A percentile compares a stretch with the other conserved stretches of the same genome.
phyloP scores from a whole-genome alignment of 1,140 invertebrate genomes.

The Neotoxoptera formosana region DNA sequence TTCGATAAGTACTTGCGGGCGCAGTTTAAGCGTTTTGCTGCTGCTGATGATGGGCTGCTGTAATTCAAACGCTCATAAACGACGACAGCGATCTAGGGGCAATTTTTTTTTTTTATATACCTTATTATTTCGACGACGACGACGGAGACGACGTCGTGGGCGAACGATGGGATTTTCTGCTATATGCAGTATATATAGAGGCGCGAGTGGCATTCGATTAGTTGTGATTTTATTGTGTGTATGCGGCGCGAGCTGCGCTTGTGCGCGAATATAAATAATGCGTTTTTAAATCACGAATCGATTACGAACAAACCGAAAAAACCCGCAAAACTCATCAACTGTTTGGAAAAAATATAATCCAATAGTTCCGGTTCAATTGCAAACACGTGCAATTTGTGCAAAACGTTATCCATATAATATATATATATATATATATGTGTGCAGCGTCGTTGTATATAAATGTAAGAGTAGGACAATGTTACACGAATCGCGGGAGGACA shows the following conservation, averaged over 20 bases:
- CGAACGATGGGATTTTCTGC: too few species aligned
- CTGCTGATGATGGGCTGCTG: not conserved
- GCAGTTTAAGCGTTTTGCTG: not conserved
- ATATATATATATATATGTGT: not conserved
- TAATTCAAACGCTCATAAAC: not conserved
- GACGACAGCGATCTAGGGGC: not conserved
- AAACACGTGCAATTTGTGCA: not conserved
- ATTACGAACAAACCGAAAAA: slow-evolving; percentile 1
- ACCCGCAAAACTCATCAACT: slow-evolving; percentile 5
- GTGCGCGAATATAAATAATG: not conserved
- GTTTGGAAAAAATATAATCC: not conserved
- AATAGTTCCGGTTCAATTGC: slow-evolving; percentile 2
- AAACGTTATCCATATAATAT: not conserved
- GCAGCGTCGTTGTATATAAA: not conserved
- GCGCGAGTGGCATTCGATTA: not conserved
- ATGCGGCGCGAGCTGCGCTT: not conserved
- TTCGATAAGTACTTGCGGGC: not conserved
- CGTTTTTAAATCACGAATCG: slow-evolving; percentile 11
- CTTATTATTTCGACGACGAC: not conserved
- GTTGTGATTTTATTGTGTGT: not conserved
- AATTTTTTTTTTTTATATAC: not conserved
- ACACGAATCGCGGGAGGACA: not conserved
- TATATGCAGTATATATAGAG: too few species aligned
- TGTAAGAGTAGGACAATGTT: not conserved
- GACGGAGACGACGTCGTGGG: too few species aligned